A percentile compares a stretch with the other conserved stretches of the same genome.
These are phyloP conservation scores for Drosophila greeni DNA, from an alignment of 2,888 invertebrate species.

Conservation along the genomic window DNA sequence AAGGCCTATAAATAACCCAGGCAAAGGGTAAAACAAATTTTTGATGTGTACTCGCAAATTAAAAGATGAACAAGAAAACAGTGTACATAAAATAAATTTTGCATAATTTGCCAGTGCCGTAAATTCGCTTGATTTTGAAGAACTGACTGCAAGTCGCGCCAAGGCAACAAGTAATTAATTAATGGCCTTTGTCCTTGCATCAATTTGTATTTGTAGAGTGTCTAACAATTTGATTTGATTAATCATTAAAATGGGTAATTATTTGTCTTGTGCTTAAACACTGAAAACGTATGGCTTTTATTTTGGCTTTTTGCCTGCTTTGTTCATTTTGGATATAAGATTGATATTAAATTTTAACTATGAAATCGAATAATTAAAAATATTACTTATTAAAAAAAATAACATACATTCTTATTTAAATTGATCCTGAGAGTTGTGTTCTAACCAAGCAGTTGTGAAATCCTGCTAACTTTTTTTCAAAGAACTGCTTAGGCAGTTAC, in stretches of 20 bases:
- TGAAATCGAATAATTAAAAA: background rate
- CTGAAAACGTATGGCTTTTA: background rate
- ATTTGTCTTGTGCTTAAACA: constrained; percentile 26
- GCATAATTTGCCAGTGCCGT: constrained; percentile 48
- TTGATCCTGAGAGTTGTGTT: background rate
- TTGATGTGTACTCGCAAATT: constrained; percentile 37
- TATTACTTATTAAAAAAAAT: too few relatives aligned
- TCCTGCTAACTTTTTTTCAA: background rate
- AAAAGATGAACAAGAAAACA: constrained; percentile 37
- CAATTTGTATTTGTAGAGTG: constrained; percentile 25
- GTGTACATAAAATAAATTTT: constrained; percentile 32
- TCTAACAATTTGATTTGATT: constrained; percentile 26
- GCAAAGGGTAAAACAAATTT: constrained; percentile 58
- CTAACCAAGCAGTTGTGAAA: background rate
- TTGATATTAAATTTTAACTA: background rate
- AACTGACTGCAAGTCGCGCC: constrained; percentile 19
- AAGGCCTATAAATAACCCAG: constrained; percentile 60
- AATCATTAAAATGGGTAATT: constrained; percentile 56
- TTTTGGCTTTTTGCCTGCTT: constrained; percentile 4
- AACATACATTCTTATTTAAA: background rate
- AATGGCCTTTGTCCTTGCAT: constrained; percentile 13
- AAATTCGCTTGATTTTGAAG: constrained; percentile 20
- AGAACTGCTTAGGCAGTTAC: background rate
- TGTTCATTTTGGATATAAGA: background rate
- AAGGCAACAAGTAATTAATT: constrained; percentile 26